Evolutionary conservation across 1,140 invertebrate species (phyloP).

Genomic region (Drosophila varians): DNA sequence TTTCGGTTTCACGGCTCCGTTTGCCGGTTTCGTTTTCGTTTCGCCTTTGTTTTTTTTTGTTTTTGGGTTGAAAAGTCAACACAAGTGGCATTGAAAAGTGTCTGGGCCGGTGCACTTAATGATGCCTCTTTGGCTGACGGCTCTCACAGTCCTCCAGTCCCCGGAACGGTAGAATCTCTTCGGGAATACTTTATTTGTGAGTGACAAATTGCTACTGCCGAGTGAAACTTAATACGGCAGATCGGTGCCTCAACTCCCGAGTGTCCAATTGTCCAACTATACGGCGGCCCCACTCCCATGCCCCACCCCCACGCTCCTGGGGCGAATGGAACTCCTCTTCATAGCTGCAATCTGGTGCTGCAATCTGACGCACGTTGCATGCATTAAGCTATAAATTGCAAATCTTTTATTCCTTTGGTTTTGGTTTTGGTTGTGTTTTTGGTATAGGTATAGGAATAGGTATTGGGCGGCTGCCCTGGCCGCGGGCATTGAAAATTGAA

Average conservation of each 20-base stretch:
- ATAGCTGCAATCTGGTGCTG: slow-evolving; percentile 51
- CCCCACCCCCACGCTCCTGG: slow-evolving; percentile 3
- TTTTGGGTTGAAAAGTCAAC: slow-evolving; percentile 72
- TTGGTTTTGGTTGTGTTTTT: slow-evolving; percentile 7
- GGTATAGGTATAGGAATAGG: slow-evolving; percentile 14
- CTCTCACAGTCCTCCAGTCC: slow-evolving; percentile 45
- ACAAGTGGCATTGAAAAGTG: slow-evolving; percentile 68
- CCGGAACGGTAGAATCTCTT: slow-evolving; percentile 19
- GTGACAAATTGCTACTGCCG: slow-evolving; percentile 71
- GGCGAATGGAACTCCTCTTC: slow-evolving; percentile 2
- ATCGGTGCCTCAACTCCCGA: slow-evolving; percentile 26
- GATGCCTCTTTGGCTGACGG: slow-evolving; percentile 42
- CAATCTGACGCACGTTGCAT: slow-evolving; percentile 76
- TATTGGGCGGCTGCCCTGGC: slow-evolving; percentile 45
- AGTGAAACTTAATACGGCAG: slow-evolving; percentile 57
- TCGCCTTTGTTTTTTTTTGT: slow-evolving; percentile 44
- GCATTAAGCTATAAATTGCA: slow-evolving; percentile 77
- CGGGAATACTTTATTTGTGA: slow-evolving; percentile 45
- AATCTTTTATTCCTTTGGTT: slow-evolving; percentile 46
- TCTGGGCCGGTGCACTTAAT: slow-evolving; percentile 52
- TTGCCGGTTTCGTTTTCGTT: slow-evolving; percentile 66
- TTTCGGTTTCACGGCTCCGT: slow-evolving; percentile 66
- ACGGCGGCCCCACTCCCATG: slow-evolving; percentile 31
- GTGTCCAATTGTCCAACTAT: slow-evolving; percentile 17
- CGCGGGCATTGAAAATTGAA: slow-evolving; percentile 71